phyloP scores from a whole-genome alignment of 1,140 invertebrate genomes.

The Periplaneta americana region DNA sequence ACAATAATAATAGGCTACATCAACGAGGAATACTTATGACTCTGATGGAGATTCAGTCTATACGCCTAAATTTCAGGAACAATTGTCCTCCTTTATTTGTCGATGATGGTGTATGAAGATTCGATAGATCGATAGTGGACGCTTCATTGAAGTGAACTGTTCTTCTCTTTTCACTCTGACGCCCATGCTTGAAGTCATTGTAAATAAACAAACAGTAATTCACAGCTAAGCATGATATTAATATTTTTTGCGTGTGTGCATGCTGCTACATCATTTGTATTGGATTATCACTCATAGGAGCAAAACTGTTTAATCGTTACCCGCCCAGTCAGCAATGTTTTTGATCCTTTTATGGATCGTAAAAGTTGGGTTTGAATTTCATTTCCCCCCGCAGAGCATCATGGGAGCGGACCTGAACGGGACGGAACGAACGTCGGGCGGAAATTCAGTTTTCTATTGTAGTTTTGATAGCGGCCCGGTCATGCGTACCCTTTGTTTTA shows the following conservation, averaged over 20 bases:
- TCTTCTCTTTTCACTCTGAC: no score
- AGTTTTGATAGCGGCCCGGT: neutral
- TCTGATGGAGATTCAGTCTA: no score
- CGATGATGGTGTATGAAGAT: no score
- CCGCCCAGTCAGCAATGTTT: neutral
- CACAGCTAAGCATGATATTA: neutral
- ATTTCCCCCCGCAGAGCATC: neutral
- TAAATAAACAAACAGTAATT: neutral
- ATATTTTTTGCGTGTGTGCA: no score
- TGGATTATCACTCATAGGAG: neutral
- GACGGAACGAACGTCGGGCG: neutral
- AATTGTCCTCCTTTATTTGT: no score
- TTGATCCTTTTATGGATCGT: slow-evolving; percentile 5
- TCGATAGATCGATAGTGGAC: no score
- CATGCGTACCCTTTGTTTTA: slow-evolving; percentile 3
- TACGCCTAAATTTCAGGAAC: no score
- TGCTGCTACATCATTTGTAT: neutral
- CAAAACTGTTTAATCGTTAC: neutral
- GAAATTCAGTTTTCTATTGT: slow-evolving; percentile 10
- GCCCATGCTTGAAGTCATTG: no score
- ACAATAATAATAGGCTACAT: no score
- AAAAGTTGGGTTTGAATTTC: slow-evolving; percentile 8
- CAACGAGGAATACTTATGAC: no score
- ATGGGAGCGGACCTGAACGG: neutral
- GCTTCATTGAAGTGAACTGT: no score